phyloP scores from a whole-genome alignment of 2,888 invertebrate genomes.

The Steinernema hermaphroditum region DNA sequence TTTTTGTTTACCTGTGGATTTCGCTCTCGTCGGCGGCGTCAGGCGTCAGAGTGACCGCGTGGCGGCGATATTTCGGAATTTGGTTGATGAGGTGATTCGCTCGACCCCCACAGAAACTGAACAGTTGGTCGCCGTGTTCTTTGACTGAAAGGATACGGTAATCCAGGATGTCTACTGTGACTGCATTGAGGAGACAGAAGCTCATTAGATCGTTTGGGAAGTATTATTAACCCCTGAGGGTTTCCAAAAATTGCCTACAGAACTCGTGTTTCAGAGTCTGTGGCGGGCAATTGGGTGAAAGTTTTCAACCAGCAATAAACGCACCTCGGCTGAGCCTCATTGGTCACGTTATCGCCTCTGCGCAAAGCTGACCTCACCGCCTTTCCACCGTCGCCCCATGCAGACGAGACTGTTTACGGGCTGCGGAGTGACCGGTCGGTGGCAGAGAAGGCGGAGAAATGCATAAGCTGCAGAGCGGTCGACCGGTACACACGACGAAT shows the following conservation, averaged over 20 bases:
- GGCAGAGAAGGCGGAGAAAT: too few species aligned
- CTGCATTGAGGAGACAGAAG: too few species aligned
- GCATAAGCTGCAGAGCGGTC: too few species aligned
- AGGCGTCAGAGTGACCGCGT: neutral
- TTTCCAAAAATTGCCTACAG: constrained; percentile 40
- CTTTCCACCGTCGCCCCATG: too few species aligned
- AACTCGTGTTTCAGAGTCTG: constrained; percentile 39
- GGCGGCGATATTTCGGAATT: neutral
- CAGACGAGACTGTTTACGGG: too few species aligned
- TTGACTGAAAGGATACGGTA: neutral
- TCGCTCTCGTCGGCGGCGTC: neutral
- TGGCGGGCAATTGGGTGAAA: constrained; percentile 50
- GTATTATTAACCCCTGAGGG: constrained; percentile 29
- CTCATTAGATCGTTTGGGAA: too few species aligned
- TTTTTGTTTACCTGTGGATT: neutral
- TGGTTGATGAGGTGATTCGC: neutral
- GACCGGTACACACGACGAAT: too few species aligned
- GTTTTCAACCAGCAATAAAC: constrained; percentile 63
- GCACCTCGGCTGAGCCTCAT: constrained; percentile 62
- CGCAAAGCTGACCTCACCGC: constrained; percentile 46
- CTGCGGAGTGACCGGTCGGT: too few species aligned
- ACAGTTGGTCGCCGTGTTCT: neutral
- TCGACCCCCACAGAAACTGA: neutral
- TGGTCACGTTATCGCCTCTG: constrained; percentile 61
- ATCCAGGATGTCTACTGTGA: neutral